Percentiles rank a stretch among this genome's conserved stretches.
These are phyloP conservation scores for Hyles vespertilio DNA, from an alignment of 1,140 invertebrate genomes.

Conservation along the genomic window DNA sequence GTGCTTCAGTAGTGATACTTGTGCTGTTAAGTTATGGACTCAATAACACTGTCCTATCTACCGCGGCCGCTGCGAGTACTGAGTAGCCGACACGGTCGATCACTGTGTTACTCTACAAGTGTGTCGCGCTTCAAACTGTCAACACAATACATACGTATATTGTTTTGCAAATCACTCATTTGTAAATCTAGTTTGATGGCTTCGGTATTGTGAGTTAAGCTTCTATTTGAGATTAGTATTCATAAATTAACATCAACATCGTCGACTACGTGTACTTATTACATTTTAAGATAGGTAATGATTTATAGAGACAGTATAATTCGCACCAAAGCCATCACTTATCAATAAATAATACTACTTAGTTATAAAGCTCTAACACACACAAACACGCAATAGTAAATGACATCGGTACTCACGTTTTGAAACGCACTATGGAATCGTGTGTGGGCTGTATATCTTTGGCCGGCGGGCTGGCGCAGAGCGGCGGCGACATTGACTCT, in stretches of 20 bases:
- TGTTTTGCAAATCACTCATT: conserved; percentile 1
- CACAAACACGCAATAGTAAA: neutral
- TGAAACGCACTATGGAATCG: conserved; percentile 66
- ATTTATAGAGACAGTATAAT: too few relatives aligned
- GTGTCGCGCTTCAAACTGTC: too few relatives aligned
- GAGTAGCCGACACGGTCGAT: neutral
- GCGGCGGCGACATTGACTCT: conserved; percentile 56
- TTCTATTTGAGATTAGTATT: neutral
- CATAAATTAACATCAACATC: too few relatives aligned
- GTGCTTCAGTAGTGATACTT: conserved; percentile 28
- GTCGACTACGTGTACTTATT: neutral
- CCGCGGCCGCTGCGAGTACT: neutral
- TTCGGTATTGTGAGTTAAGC: neutral
- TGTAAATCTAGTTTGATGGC: conserved; percentile 1
- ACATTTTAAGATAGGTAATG: neutral
- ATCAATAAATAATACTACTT: neutral
- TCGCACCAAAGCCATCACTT: too few relatives aligned
- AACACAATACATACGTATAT: too few relatives aligned
- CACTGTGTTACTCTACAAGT: too few relatives aligned
- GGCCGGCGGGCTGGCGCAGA: conserved; percentile 61
- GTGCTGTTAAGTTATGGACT: conserved; percentile 14
- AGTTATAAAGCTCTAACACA: neutral
- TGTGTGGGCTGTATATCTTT: conserved; percentile 53
- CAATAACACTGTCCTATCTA: conserved; percentile 7
- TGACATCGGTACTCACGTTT: conserved; percentile 58